Evolutionary conservation across 2,888 invertebrate genomes (phyloP), one percentile per base, ranked within the genome.

Genomic region (Loripinus fragilis): DNA sequence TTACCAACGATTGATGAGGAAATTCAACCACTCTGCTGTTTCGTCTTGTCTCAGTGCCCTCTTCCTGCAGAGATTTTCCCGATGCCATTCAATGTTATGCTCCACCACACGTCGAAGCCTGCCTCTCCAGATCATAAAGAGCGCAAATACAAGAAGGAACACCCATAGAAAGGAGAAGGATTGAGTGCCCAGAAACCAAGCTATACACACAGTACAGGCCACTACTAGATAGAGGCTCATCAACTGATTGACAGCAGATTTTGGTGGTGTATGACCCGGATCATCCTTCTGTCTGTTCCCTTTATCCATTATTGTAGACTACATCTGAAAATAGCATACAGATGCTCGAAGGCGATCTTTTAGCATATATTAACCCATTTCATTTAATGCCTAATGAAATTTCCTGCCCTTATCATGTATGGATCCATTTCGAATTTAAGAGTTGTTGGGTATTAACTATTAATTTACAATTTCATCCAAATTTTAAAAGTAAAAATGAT

Each of bases 21-120:
- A 93, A 88, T 94, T 95, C 60, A 95, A 90, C 95, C 95, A 95
- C 85, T 95, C 95, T 35, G 94, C 94, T 0, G 95, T 94, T 87
- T 95, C 95, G 84, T 94, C 94, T 79, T 94, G 94, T n/a, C 94
- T 91, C 33, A 95, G 89, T 1, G 94, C 95, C 35, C 94, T 90
- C 78, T 94, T 93, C 50, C 95, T 91, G 74, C 94, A 94, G 42
- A 95, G 89, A 66, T 93, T 90, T 0, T 93, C 78, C 69, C 91
- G 91, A 55, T 91, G 90, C 73, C 89, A 81, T 60, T 87, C 85
- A 38, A 93, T 73, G 64, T 90, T 89, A 68, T 87, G 87, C 35
- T 90, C 89, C 28, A 92, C 88, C 68, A 92, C 86, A 38, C 85
- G 82, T 33, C 87, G 79, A 41, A 92, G 87, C 76, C 91, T 89